A percentile compares a stretch with the other conserved stretches of the same genome.
These are phyloP conservation scores for Vanessa tameamea DNA, from an alignment of 1,140 invertebrate species.

Conservation along the genomic window DNA sequence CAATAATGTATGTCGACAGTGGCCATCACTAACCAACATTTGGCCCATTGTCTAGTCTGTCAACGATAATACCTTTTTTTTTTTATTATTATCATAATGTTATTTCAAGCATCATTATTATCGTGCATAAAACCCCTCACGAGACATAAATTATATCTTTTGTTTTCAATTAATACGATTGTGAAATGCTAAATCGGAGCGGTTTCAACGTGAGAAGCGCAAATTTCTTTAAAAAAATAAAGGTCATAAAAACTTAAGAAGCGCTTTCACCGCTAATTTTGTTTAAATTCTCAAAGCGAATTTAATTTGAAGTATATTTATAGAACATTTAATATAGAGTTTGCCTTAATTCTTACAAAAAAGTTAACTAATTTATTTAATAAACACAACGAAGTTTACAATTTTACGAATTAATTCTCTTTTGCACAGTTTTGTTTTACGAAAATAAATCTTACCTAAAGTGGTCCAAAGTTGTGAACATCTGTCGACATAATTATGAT, in stretches of 20 bases:
- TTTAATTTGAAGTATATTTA: background rate
- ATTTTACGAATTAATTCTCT: no score
- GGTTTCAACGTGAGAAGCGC: background rate
- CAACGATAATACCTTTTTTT: no score
- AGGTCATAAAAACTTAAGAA: background rate
- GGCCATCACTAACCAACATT: no score
- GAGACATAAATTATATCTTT: background rate
- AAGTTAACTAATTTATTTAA: no score
- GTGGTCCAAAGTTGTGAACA: background rate
- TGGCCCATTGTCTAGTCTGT: no score
- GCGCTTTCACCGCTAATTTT: background rate
- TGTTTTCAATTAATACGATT: background rate
- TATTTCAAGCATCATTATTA: background rate
- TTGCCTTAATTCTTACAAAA: no score
- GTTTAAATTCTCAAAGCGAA: background rate
- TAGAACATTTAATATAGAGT: background rate
- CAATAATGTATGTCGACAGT: no score
- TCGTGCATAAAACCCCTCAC: no score
- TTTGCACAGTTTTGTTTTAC: no score
- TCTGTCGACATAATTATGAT: background rate
- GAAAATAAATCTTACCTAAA: background rate
- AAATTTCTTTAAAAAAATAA: background rate
- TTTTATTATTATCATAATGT: background rate
- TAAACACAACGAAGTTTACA: no score
- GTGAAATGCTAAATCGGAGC: background rate